Conservation (phyloP, 2,797 vertebrate genomes). For the Antennarius maculatus region DNA sequence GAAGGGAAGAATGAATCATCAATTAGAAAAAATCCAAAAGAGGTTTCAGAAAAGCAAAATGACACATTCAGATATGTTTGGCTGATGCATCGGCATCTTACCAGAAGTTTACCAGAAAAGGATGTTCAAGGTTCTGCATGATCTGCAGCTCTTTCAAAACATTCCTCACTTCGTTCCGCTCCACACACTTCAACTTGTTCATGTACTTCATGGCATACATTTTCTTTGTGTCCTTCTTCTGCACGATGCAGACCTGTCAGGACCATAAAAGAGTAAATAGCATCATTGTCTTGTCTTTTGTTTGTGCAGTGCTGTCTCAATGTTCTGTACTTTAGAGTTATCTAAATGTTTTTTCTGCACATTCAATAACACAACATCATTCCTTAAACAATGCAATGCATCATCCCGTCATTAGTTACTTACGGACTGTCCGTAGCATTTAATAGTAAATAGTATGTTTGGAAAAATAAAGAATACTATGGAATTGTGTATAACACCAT, state of each 20-base stretch:
- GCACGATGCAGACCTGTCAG: constrained; percentile 94
- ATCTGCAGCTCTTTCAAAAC: constrained; percentile 98
- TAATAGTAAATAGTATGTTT: neutral
- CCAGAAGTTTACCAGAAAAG: constrained; percentile 98
- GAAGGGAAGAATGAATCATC: neutral
- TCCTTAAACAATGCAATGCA: neutral
- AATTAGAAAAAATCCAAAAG: too few species aligned
- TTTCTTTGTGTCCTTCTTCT: constrained; percentile 98
- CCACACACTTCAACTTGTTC: constrained; percentile 97
- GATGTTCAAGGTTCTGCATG: constrained; percentile 96
- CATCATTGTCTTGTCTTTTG: neutral
- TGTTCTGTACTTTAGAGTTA: too few species aligned
- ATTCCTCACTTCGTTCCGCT: constrained; percentile 95
- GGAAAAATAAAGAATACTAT: neutral
- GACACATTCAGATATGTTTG: neutral
- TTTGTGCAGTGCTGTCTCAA: neutral
- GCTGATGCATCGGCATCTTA: constrained; percentile 66
- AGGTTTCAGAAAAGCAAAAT: neutral
- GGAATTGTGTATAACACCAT: neutral
- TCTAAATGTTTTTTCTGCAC: too few species aligned
- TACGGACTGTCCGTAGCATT: neutral
- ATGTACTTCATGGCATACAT: constrained; percentile 99
- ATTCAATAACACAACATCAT: too few species aligned
- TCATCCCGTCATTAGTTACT: neutral
- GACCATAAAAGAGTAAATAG: neutral